phyloP scores from a whole-genome alignment of 2,113 vertebrate species.

The Semnornis frantzii region DNA sequence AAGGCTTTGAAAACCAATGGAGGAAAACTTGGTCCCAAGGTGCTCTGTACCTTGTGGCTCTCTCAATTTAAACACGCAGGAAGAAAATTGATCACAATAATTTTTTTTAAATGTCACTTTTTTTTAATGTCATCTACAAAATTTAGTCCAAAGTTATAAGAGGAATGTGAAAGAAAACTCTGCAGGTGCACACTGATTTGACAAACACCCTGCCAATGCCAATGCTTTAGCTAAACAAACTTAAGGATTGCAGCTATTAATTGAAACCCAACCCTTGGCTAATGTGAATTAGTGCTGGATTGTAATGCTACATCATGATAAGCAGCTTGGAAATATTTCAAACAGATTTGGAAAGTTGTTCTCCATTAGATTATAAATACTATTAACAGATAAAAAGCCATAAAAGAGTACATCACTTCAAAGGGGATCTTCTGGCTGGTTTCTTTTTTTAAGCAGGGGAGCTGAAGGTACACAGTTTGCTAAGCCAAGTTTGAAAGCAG shows the following conservation, averaged over 20 bases:
- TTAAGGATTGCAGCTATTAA: background rate
- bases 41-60: background rate
- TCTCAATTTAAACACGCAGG: background rate
- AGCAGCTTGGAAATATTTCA: conserved; percentile 66
- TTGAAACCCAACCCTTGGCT: conserved; percentile 52
- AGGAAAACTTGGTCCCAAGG: background rate
- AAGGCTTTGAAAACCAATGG: background rate
- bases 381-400: conserved; percentile 42
- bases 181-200: background rate
- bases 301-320: conserved; percentile 39
- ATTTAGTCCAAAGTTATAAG: background rate
- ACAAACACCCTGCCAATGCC: background rate
- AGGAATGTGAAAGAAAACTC: background rate
- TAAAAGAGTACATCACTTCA: conserved; percentile 24
- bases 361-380: conserved; percentile 49
- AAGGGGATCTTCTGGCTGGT: conserved; percentile 35
- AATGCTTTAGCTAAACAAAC: conserved; percentile 45
- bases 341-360: conserved; percentile 50
- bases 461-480: background rate
- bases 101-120: background rate
- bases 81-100: background rate
- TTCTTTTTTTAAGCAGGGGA: background rate
- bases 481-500: conserved; percentile 3
- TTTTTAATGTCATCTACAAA: background rate
- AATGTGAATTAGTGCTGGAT: conserved; percentile 63